phyloP scores from a whole-genome alignment of 2,888 invertebrate species.

The Papilio gigon region DNA sequence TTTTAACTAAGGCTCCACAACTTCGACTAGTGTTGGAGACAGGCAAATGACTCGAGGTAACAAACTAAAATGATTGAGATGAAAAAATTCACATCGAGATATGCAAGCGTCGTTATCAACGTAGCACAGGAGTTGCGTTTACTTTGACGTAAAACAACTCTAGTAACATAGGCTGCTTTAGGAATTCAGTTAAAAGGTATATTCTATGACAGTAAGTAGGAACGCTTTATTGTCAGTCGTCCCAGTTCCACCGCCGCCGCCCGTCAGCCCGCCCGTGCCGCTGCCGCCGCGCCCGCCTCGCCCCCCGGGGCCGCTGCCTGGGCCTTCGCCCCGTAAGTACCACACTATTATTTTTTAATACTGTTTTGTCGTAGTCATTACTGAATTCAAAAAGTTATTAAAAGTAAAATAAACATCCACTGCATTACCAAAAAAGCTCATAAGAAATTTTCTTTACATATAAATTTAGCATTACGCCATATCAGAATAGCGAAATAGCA shows the following conservation, averaged over 20 bases:
- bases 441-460: background rate
- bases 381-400: background rate
- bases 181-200: background rate
- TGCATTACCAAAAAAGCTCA: background rate
- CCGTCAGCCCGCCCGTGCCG: constrained; percentile 34
- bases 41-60: constrained; percentile 17
- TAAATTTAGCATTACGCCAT: background rate
- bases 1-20: background rate
- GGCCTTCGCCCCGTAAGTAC: constrained; percentile 71
- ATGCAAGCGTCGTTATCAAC: background rate
- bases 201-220: background rate
- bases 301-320: constrained; percentile 62
- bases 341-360: background rate
- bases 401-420: background rate
- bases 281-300: constrained; percentile 9
- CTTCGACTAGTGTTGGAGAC: background rate
- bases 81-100: background rate
- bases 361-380: background rate
- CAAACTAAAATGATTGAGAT: background rate
- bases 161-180: background rate
- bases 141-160: background rate
- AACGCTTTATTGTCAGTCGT: constrained; percentile 40
- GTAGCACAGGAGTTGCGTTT: background rate
- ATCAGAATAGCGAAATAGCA: constrained; percentile 16
- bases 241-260: constrained; percentile 46